These are phyloP conservation scores for Gasterosteus aculeatus DNA, from an alignment of 2,113 vertebrate genomes.

Conservation along the genomic window DNA sequence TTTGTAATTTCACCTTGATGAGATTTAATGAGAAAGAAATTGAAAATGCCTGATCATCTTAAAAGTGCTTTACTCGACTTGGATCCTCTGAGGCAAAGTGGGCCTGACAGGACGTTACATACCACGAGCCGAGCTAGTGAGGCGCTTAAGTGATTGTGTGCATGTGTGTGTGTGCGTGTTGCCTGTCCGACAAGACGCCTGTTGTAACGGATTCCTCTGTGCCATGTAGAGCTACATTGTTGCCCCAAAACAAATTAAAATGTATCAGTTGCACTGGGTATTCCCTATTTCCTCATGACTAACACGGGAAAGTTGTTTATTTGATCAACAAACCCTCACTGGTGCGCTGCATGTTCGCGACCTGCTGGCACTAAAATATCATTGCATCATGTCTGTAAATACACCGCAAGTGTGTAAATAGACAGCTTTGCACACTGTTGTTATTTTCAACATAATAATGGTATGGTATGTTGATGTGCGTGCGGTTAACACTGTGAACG, in stretches of 20 bases:
- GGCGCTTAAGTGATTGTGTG: not conserved
- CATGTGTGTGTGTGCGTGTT: conserved; percentile 16
- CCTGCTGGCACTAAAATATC: not conserved
- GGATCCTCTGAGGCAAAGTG: conserved; percentile 24
- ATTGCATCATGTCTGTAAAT: not conserved
- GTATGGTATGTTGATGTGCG: not conserved
- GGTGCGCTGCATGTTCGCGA: too few relatives aligned
- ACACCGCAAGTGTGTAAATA: not conserved
- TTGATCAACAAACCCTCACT: not conserved
- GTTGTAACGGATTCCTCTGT: not conserved
- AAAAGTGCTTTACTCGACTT: conserved; percentile 18
- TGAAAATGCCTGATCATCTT: not conserved
- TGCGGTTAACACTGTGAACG: not conserved
- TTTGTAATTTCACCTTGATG: conserved; percentile 1
- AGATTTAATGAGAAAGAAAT: conserved; percentile 18
- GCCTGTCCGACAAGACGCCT: not conserved
- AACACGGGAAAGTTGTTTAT: not conserved
- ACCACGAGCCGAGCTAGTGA: not conserved
- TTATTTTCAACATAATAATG: too few relatives aligned
- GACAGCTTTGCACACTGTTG: not conserved
- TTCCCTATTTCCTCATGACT: not conserved
- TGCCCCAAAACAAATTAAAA: not conserved
- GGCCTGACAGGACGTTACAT: conserved; percentile 25
- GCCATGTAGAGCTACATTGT: not conserved
- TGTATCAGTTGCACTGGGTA: not conserved